Base-by-base conservation (phyloP, 1,140 invertebrate genomes). In the Calliphora vicina region DNA sequence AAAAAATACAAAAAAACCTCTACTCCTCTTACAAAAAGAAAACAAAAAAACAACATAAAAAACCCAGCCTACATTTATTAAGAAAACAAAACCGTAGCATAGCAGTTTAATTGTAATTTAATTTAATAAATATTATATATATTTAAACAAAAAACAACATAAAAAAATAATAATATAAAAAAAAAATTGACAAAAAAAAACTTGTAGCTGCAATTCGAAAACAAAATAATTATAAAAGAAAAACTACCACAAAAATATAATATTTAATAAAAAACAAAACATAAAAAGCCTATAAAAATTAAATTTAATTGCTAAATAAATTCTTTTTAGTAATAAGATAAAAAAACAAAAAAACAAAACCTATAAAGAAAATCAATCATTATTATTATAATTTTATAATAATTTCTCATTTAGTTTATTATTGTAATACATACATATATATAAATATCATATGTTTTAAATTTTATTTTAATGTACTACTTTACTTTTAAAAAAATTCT, bases 61-160 rank as follows among this genome's bases (percentile, higher is more conserved):
- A 35, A 78, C 74, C 42, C 42, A 78, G 74, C 74, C 74, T 78
- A 78, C 35, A 78, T 78, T 78, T 78, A 78, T 78, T 78, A 78
- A 78, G 42, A 43, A 43, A 57, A 57, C 50, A 57, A 67, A 78
- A 42, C 45, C 74, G 74, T 78, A 78, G 74, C 74, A 78, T 78
- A 78, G 74, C 74, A 78, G 74, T 78, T 78, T 78, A 78, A 78
- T 78, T 78, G 74, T 78, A 78, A 78, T 78, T 78, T 78, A 78
- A 78, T 78, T 78, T 78, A 78, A 78, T 78, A 78, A 45, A 78
- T 45, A 57, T 57, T 57, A 76, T 76, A 76, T 76, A 42, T 27
- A 73, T 42, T 29, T 42, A 76, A 35, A 74, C n/a, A n/a, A 35
- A 29, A 42, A 74, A 29, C 10, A 74, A 74, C 17, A 74, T 12